Evolutionary conservation across 2,888 invertebrate genomes (phyloP).

Genomic region (Prosopocoilus inquinatus): DNA sequence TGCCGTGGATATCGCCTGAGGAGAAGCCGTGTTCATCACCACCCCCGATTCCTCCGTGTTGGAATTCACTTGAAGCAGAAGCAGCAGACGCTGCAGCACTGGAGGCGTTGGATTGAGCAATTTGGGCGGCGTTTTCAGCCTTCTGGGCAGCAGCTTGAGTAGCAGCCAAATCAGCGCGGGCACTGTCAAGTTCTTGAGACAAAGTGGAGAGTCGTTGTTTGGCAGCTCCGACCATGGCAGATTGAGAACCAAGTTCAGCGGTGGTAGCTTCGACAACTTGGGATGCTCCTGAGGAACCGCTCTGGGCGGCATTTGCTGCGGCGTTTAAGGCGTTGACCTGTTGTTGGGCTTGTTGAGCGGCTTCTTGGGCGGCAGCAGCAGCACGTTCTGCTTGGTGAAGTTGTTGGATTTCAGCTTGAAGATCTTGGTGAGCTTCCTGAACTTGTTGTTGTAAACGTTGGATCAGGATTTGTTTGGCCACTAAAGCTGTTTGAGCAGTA

Average conservation of each 20-base stretch:
- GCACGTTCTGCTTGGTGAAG: constrained; percentile 72
- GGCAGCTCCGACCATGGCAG: constrained; percentile 73
- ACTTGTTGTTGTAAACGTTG: constrained; percentile 69
- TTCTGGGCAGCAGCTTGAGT: constrained; percentile 72
- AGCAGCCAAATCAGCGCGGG: constrained; percentile 74
- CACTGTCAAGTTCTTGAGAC: constrained; percentile 66
- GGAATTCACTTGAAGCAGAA: constrained; percentile 8
- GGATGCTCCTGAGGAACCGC: constrained; percentile 71
- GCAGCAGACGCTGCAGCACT: constrained; percentile 54
- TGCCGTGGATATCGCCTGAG: constrained; percentile 9
- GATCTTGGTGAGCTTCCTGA: constrained; percentile 64
- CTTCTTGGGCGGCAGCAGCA: constrained; percentile 70
- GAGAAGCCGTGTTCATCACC: constrained; percentile 15
- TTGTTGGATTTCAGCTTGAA: constrained; percentile 71
- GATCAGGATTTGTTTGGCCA: constrained; percentile 58
- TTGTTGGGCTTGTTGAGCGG: constrained; percentile 56
- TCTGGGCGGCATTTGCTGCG: constrained; percentile 74
- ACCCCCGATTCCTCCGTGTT: constrained; percentile 7
- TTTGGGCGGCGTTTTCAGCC: constrained; percentile 67
- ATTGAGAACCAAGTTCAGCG: constrained; percentile 72
- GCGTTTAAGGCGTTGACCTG: constrained; percentile 71
- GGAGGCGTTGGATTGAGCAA: constrained; percentile 74
- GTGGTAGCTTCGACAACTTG: constrained; percentile 73
- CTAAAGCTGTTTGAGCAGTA: constrained; percentile 66
- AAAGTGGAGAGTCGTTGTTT: constrained; percentile 65